A percentile compares a stretch with the other conserved stretches of the same genome.
phyloP scores from a whole-genome alignment of 2,888 invertebrate species.

The Caenorhabditis sinica region DNA sequence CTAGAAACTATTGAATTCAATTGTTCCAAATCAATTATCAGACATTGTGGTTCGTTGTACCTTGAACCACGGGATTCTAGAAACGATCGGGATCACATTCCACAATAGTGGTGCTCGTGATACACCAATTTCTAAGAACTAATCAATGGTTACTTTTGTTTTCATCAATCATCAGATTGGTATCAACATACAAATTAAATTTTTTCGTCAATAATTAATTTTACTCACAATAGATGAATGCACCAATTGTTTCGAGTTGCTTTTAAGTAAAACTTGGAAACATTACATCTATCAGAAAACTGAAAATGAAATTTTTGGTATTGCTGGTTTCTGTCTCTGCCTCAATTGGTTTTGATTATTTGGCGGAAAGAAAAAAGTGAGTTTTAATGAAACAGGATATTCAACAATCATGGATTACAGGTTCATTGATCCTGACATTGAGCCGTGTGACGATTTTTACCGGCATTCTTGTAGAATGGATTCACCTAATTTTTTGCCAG shows the following conservation, averaged over 20 bases:
- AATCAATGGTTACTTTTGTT: no score
- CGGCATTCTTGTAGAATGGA: constrained; percentile 19
- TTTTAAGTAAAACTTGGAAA: neutral
- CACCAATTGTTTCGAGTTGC: no score
- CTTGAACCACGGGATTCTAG: no score
- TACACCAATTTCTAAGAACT: no score
- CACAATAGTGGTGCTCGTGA: no score
- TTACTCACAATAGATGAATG: no score
- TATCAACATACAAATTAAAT: neutral
- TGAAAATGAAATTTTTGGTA: neutral
- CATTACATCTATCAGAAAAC: neutral
- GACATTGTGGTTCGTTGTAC: no score
- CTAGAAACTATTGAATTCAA: no score
- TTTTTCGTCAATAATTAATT: no score
- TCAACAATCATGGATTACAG: neutral
- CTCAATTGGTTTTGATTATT: neutral
- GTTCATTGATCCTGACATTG: neutral
- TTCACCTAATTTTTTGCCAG: neutral
- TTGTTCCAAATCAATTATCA: no score
- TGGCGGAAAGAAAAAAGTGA: constrained; percentile 10
- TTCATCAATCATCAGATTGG: no score
- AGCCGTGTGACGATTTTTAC: constrained; percentile 39
- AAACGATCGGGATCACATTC: no score
- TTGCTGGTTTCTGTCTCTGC: neutral
- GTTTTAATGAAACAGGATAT: neutral